These are phyloP conservation scores for Drosophila merina DNA, from an alignment of 2,888 invertebrate species.

Conservation along the genomic window DNA sequence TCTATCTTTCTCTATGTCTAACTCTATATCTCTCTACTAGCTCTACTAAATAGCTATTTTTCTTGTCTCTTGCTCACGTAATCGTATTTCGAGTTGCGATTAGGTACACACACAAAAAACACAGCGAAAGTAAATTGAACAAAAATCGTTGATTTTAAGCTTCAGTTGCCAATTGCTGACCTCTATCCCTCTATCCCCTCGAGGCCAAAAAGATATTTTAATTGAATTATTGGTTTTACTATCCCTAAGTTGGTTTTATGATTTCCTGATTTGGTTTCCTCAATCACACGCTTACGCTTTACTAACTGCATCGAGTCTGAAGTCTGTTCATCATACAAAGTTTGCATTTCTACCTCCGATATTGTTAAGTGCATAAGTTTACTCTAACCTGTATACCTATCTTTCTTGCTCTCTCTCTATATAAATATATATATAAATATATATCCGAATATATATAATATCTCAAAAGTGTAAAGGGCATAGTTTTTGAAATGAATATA, in stretches of 20 bases:
- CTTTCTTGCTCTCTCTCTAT: slow-evolving; percentile 39
- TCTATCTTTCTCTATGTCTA: slow-evolving; percentile 19
- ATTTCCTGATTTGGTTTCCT: background rate
- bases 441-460: slow-evolving; percentile 26
- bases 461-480: slow-evolving; percentile 10
- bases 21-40: slow-evolving; percentile 22
- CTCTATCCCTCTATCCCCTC: background rate
- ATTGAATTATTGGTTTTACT: slow-evolving; percentile 6
- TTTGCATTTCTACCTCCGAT: slow-evolving; percentile 29
- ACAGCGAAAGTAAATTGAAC: slow-evolving; percentile 28
- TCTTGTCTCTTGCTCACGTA: slow-evolving; percentile 49
- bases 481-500: slow-evolving; percentile 14
- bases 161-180: slow-evolving; percentile 25
- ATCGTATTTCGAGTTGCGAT: slow-evolving; percentile 47
- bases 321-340: slow-evolving; percentile 40
- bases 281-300: slow-evolving; percentile 74
- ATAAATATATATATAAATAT: slow-evolving; percentile 16
- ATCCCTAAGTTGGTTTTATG: slow-evolving; percentile 18
- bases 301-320: slow-evolving; percentile 69
- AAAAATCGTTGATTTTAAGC: slow-evolving; percentile 22
- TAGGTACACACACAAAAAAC: slow-evolving; percentile 48
- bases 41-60: slow-evolving; percentile 37
- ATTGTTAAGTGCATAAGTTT: slow-evolving; percentile 28
- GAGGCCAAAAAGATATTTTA: slow-evolving; percentile 11
- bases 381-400: slow-evolving; percentile 20